Percentiles rank a stretch among this genome's conserved stretches.
phyloP scores from a whole-genome alignment of 2,888 invertebrate species.

The Dione juno region DNA sequence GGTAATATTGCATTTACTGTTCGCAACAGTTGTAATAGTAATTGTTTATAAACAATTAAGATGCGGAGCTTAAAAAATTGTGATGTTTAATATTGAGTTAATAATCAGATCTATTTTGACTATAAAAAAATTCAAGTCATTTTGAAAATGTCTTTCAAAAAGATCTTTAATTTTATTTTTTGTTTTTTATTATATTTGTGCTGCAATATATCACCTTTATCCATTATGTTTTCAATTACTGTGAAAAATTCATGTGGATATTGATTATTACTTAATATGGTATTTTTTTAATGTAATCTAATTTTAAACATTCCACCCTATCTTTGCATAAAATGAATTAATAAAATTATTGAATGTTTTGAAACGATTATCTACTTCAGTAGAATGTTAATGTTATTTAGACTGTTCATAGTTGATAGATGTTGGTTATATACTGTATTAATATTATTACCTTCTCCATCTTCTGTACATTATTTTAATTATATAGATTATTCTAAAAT shows the following conservation, averaged over 20 bases:
- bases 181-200: background rate
- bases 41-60: too few relatives aligned
- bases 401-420: slow-evolving; percentile 21
- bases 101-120: too few relatives aligned
- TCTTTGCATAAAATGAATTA: background rate
- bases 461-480: slow-evolving; percentile 27
- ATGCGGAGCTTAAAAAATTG: too few relatives aligned
- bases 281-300: background rate
- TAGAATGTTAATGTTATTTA: slow-evolving; percentile 6
- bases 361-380: background rate
- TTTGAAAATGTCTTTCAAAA: too few relatives aligned
- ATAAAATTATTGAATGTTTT: background rate
- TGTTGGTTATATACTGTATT: slow-evolving; percentile 68
- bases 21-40: background rate
- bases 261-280: background rate
- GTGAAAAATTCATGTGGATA: background rate
- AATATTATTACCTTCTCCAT: slow-evolving; percentile 61
- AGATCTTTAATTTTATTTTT: too few relatives aligned
- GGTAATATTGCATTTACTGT: background rate
- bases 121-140: too few relatives aligned
- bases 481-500: slow-evolving; percentile 16
- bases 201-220: background rate
- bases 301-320: background rate
- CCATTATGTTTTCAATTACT: background rate
- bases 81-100: too few relatives aligned